A percentile compares a stretch with the other conserved stretches of the same genome.
Evolutionary conservation across 2,797 vertebrate genomes (phyloP).

Genomic region (Chloroceryle amazona): DNA sequence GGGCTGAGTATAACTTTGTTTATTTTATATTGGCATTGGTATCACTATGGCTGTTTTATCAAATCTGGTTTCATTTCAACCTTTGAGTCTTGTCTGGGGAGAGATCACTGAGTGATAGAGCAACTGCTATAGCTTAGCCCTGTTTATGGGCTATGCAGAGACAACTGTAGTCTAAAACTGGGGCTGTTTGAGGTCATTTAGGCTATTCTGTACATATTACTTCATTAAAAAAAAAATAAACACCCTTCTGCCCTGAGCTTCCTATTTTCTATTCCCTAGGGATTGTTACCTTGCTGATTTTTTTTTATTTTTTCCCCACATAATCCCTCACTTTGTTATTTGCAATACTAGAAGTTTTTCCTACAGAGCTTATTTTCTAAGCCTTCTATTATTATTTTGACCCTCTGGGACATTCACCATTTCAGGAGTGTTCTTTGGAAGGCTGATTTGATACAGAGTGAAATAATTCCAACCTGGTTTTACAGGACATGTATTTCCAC

Average conservation of each 20-base stretch:
- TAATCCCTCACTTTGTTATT: not conserved
- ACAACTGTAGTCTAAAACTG: not conserved
- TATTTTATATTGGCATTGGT: not conserved
- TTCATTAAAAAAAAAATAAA: not conserved
- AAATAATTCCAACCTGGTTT: not conserved
- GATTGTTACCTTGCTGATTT: not conserved
- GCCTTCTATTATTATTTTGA: conserved; percentile 12
- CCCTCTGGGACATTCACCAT: not conserved
- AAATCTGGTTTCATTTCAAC: not conserved
- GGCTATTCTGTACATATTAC: not conserved
- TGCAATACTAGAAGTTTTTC: not conserved
- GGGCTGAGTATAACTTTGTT: not conserved
- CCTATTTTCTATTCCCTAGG: not conserved
- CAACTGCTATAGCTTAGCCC: not conserved
- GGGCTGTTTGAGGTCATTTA: not conserved
- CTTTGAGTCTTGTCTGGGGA: not conserved
- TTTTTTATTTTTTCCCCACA: not conserved
- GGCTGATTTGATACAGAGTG: not conserved
- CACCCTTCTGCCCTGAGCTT: not conserved
- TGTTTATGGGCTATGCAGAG: not conserved
- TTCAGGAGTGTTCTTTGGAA: not conserved
- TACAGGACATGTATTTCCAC: not conserved
- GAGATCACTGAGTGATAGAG: not conserved
- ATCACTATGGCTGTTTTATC: not conserved
- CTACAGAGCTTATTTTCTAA: conserved; percentile 9